Conservation (phyloP, 2,888 invertebrate species). For the Plebejus anna region DNA sequence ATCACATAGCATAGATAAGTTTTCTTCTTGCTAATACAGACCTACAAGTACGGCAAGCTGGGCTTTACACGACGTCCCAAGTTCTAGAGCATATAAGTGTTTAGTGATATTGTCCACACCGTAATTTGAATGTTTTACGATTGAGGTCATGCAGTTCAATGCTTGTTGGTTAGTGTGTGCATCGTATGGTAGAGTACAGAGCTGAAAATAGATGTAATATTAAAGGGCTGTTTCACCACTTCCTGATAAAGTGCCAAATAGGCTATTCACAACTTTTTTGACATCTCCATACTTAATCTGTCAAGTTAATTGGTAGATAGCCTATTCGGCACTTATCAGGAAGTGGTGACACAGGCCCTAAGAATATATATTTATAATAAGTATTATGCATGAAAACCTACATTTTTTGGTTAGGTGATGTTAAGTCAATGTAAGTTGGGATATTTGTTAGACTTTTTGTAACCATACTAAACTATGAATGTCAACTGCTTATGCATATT, state of each 20-base stretch:
- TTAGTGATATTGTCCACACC: slow-evolving; percentile 7
- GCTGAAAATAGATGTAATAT: slow-evolving; percentile 18
- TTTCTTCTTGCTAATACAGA: background rate
- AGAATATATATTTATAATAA: background rate
- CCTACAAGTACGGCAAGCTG: slow-evolving; percentile 27
- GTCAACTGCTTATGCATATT: too few relatives aligned
- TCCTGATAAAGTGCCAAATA: too few relatives aligned
- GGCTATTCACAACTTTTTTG: too few relatives aligned
- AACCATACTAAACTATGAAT: too few relatives aligned
- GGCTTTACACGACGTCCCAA: slow-evolving; percentile 25
- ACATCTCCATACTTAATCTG: too few relatives aligned
- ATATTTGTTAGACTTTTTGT: too few relatives aligned
- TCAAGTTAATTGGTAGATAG: too few relatives aligned
- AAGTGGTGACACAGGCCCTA: too few relatives aligned
- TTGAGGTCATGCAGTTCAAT: slow-evolving; percentile 16
- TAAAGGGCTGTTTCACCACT: background rate
- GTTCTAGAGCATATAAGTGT: slow-evolving; percentile 23
- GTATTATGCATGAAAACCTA: background rate
- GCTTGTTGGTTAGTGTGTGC: slow-evolving; percentile 27
- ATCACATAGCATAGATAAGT: too few relatives aligned
- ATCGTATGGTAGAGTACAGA: slow-evolving; percentile 19
- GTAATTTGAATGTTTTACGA: background rate
- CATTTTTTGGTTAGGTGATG: background rate
- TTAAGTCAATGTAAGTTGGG: background rate
- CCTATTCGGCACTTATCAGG: too few relatives aligned